Evolutionary conservation across 2,888 invertebrate genomes (phyloP), one percentile per base, ranked within the genome.

Genomic region (Cephus spinipes): DNA sequence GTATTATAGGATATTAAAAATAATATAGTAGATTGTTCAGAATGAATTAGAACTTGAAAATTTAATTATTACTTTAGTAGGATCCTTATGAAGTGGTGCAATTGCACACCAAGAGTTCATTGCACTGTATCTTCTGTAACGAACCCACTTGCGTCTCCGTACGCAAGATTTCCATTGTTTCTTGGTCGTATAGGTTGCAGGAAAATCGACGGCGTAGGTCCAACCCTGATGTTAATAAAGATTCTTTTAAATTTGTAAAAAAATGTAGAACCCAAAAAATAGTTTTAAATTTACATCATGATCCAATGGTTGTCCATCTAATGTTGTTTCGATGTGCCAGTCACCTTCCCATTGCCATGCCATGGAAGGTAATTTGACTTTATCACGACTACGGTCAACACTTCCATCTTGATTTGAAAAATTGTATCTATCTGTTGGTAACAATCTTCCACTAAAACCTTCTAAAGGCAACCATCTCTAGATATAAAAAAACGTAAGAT

Each of bases 271-370:
- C 55, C 23, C 23, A 55, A 23, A 55, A 55, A 55, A 55, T 55
- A 23, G 9, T 55, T 55, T 55, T 23, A 9, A 31, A 87, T 86
- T 89, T 90, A 94, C 98, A 93, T 98, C 97, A 90, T 97, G 96
- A 87, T 97, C 97, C 80, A 98, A 92, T 4, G 97, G 96, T 87
- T 97, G 96, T 3, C 98, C 98, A 90, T 97, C 96, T 84, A 97
- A 92, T 6, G 96, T 96, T 32, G 96, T 93, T 89, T 97, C 97
- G 78, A 97, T 93, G 86, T 96, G 95, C 98, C 98, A 98, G 84
- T 97, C 97, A 4, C 97, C 97, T 92, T 98, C 98, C 98, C 98
- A 98, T 88, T 97, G 96, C 98, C 98, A 98, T 30, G 97, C 97
- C 95, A 97, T 96, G 0, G 98, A 98, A 11, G 98, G 98, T 74